Base-by-base conservation (phyloP, 2,797 vertebrate species). In the Poeciliopsis paucimaculata region DNA sequence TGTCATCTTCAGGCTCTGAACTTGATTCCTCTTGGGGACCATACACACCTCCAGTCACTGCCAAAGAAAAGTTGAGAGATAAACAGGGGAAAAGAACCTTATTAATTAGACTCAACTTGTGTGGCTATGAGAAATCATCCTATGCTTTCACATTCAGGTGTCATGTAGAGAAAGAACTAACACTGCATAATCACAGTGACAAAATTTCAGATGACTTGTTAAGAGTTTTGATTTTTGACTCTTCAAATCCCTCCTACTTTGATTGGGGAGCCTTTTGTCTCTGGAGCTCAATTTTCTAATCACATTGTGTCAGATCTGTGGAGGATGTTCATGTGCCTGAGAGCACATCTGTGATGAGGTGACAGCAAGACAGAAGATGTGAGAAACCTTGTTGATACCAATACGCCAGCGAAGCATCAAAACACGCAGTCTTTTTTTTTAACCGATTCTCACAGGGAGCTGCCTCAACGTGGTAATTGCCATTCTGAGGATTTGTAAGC, bases 1-100 rank as follows among this genome's bases (percentile, higher is more conserved):
- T 96, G 89, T 98, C 98, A 1, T 99, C 98, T 0, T 99, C 98
- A 0, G 97, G 97, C 84, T 99, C 98, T 0, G 98, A 98, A 66
- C 97, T 97, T 0, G 97, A 97, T 64, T 97, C 96, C 26, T 96
- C 97, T 89, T 95, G 95, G 90, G 96, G 97, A 57, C 96, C 96
- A 75, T 98, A 98, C 77, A 97, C 95, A 8, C 96, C 95, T 74
- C 96, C 98, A 94, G 95, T 47, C 49, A 77, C 94, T 95, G 87
- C 36, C 28, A 75, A 53, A 41, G 15, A 85, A 64, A 79, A 57
- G 28, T 82, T 20, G 78, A 84, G 62, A 89, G n/a, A 80, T 31
- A 47, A 41, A 72, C 72, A 78, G 68, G 66, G 4, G 53, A 49
- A 39, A 60, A 31, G 4, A 81, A 73, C 84, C 76, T 31, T 71